phyloP scores from a whole-genome alignment of 2,113 vertebrate species.

The Oriolus oriolus region DNA sequence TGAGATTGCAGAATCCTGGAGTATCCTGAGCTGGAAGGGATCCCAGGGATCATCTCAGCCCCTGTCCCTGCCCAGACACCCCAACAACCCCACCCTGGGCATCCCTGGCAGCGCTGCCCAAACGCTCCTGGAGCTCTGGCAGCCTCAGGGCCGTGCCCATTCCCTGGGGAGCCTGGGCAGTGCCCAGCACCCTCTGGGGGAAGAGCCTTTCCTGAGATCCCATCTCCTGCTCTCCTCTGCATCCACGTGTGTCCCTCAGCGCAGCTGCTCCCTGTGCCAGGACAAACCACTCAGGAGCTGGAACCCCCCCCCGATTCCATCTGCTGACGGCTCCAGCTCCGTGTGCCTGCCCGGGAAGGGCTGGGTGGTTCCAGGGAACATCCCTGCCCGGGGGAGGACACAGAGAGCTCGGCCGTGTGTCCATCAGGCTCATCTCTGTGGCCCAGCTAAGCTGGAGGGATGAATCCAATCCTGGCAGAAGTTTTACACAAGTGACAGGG shows the following conservation, averaged over 20 bases:
- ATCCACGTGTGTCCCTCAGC: neutral
- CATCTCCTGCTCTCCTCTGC: neutral
- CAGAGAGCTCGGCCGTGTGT: accelerated
- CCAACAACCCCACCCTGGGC: neutral
- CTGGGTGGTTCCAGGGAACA: neutral
- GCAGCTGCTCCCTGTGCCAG: neutral
- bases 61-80: neutral
- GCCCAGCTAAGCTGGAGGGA: neutral
- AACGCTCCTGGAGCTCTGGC: neutral
- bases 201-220: neutral
- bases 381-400: neutral
- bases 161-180: neutral
- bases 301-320: neutral
- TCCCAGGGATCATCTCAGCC: neutral
- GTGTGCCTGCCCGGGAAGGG: neutral
- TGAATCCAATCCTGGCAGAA: neutral
- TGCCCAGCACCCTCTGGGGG: neutral
- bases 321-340: neutral
- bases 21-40: neutral
- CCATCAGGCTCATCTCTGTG: neutral
- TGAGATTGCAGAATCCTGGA: neutral
- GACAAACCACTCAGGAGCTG: neutral
- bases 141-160: neutral
- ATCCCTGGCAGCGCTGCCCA: neutral
- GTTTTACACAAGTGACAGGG: neutral